Evolutionary conservation across 2,888 invertebrate species (phyloP), one percentile per base, ranked within the genome.

Genomic region (Pimpla rufipes): DNA sequence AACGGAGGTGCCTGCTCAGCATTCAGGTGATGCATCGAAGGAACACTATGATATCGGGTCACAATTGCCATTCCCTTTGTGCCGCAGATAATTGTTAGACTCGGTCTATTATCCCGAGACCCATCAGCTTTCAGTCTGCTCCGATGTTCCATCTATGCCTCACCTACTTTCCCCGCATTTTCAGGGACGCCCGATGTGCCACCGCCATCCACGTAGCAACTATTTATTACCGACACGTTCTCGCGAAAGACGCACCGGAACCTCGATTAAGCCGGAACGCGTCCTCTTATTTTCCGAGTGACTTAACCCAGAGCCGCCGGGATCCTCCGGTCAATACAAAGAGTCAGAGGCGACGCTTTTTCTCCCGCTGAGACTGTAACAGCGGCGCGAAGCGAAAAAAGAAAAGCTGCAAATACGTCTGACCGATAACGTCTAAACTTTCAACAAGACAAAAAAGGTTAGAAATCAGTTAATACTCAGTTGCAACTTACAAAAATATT

Each of bases 141-240:
- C n/a, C 35, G 42, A 42, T 59, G 37, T 62, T 66, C 29, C 18
- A 11, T 57, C 13, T n/a, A 23, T 13, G 18, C 16, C 45, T 7
- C 13, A 16, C 57, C 47, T 68, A 40, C 37, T 16, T 62, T 52
- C 64, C 70, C 55, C 45, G 59, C 55, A 66, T 81, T 76, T 70
- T 45, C 23, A 57, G 64, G 8, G 10, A 55, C 62, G 21, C 47
- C 11, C 18, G 29, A 29, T n/a, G 18, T n/a, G 64, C 45, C 37
- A 55, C 55, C 55, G 55, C 18, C 29, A n/a, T 45, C 18, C 18
- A 55, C 64, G 18, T 42, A 79, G 59, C 35, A 67, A 40, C 57
- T 66, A 77, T 71, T 81, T 77, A 71, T 81, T 76, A 71, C 71
- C 13, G 47, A 70, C 52, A 47, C 68, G 68, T 75, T 37, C 62